Conservation (phyloP, 1,140 invertebrate species). For the Calliphora vicina region DNA sequence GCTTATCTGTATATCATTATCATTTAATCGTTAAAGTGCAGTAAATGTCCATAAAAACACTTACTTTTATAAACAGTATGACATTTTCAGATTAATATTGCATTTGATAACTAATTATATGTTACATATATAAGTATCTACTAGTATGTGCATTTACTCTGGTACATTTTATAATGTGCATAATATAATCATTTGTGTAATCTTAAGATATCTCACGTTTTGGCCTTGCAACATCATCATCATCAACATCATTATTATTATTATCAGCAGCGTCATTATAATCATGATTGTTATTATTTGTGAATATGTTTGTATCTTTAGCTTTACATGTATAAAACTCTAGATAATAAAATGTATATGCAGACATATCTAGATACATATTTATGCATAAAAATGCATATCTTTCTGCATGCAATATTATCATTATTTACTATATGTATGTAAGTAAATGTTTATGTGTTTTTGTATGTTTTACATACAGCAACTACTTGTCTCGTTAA, state of each 20-base stretch:
- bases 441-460: not conserved
- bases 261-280: not conserved
- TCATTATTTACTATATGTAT: not conserved
- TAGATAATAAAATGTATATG: not conserved
- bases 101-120: not conserved
- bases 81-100: conserved; percentile 3
- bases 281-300: conserved; percentile 12
- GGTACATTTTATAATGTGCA: not conserved
- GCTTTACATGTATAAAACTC: not conserved
- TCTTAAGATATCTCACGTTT: conserved; percentile 33
- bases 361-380: not conserved
- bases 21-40: not conserved
- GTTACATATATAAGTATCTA: not conserved
- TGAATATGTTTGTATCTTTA: not conserved
- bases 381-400: not conserved
- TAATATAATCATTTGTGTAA: conserved; percentile 28
- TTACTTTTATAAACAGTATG: not conserved
- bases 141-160: not conserved
- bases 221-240: conserved; percentile 12
- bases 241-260: not conserved
- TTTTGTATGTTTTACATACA: not conserved
- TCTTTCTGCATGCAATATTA: not conserved
- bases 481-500: conserved; percentile 33
- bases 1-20: not conserved
- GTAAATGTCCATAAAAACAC: too few species aligned